A percentile compares a stretch with the other conserved stretches of the same genome.
phyloP scores from a whole-genome alignment of 92 coral and sea anemone genomes.

The Micromussa lordhowensis region DNA sequence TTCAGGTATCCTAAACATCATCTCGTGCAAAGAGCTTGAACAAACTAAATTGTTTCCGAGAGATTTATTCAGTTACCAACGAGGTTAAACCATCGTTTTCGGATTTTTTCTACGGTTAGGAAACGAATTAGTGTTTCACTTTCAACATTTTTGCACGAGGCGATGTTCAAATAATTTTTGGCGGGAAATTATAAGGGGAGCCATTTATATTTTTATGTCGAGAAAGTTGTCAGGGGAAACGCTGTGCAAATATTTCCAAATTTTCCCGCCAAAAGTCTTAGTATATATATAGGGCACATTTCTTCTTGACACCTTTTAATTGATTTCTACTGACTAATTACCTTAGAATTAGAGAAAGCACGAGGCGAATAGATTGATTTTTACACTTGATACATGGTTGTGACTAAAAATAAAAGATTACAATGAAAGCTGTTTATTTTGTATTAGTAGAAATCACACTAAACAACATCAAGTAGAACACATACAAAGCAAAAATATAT shows the following conservation, averaged over 20 bases:
- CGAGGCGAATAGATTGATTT: too few relatives aligned
- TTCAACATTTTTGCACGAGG: neutral
- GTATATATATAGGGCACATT: neutral
- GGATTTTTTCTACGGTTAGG: neutral
- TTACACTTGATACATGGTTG: neutral
- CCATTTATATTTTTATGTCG: neutral
- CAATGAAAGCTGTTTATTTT: neutral
- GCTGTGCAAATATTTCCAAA: slow-evolving; percentile 13
- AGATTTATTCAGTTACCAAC: neutral
- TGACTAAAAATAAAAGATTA: too few relatives aligned
- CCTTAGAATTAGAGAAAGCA: neutral
- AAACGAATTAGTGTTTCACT: neutral
- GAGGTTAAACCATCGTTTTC: too few relatives aligned
- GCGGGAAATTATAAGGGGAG: neutral
- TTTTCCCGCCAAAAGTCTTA: slow-evolving; percentile 33
- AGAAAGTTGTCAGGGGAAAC: slow-evolving; percentile 17
- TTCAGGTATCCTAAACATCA: neutral
- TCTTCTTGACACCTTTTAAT: neutral
- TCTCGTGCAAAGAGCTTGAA: neutral
- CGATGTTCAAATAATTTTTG: neutral
- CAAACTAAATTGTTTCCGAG: neutral
- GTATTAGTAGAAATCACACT: too few relatives aligned
- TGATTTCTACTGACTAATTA: too few relatives aligned
- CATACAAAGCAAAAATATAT: neutral
- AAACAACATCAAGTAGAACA: neutral